phyloP scores from a whole-genome alignment of 2,113 vertebrate species.

The Sialia sialis region DNA sequence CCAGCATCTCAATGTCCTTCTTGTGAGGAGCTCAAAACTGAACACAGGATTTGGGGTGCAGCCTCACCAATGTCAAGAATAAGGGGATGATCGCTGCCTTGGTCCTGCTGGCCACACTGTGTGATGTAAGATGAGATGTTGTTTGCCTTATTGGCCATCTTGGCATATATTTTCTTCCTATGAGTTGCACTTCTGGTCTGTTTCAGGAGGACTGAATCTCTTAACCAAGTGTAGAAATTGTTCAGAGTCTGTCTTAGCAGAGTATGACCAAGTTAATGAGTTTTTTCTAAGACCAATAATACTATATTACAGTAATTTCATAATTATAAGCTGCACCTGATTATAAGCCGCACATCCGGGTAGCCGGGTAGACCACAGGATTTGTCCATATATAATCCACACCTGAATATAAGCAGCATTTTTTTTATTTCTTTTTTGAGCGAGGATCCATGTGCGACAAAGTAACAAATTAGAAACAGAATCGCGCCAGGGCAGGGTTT shows the following conservation, averaged over 20 bases:
- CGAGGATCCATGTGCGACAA: too few species aligned
- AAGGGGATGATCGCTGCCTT: background rate
- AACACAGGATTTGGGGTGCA: accelerated
- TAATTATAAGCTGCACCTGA: too few species aligned
- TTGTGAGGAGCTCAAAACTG: background rate
- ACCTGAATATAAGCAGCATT: too few species aligned
- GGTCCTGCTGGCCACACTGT: background rate
- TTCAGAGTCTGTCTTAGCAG: background rate
- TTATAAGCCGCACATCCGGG: too few species aligned
- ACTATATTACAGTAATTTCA: too few species aligned
- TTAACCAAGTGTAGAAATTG: background rate
- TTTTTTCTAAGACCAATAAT: background rate
- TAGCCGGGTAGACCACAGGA: too few species aligned
- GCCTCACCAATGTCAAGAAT: background rate
- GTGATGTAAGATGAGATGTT: background rate
- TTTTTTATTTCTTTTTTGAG: too few species aligned
- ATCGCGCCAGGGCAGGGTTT: too few species aligned
- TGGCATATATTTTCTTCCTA: background rate
- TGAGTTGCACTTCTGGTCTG: accelerated
- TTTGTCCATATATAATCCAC: too few species aligned
- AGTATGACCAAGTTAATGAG: background rate
- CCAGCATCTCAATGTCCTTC: background rate
- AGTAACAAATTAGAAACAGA: too few species aligned
- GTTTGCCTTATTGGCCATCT: background rate
- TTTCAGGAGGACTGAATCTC: background rate